These are phyloP conservation scores for Phalacrocorax pelagicus DNA, from an alignment of 2,113 vertebrate species.

Conservation along the genomic window DNA sequence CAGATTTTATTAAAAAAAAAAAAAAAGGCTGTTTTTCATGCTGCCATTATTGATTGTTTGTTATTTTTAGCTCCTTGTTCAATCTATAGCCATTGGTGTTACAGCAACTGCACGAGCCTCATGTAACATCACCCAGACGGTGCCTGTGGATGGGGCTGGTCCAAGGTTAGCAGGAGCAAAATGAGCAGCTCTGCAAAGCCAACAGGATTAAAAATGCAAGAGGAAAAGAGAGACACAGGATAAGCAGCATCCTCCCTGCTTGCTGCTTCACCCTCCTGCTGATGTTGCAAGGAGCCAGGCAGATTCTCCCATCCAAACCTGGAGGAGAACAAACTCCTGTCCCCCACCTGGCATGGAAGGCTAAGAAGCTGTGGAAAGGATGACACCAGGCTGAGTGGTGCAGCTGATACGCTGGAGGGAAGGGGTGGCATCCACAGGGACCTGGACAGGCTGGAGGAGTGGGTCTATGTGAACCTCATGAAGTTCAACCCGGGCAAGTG, in stretches of 20 bases:
- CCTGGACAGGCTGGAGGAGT: background rate
- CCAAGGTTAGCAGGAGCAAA: background rate
- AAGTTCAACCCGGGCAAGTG: background rate
- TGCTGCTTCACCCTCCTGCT: background rate
- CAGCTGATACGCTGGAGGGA: rapidly evolving
- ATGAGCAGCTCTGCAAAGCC: background rate
- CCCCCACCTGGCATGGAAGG: background rate
- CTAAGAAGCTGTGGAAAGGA: background rate
- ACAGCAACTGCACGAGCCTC: background rate
- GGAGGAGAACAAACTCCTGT: background rate
- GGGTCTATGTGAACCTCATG: background rate
- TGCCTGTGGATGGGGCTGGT: rapidly evolving
- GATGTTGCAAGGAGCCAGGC: background rate
- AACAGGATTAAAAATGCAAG: background rate
- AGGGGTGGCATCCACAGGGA: background rate
- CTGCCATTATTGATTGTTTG: background rate
- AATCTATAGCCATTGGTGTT: background rate
- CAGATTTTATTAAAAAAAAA: background rate
- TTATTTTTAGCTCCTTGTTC: constrained; percentile 71
- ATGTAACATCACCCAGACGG: background rate
- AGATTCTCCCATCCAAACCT: background rate
- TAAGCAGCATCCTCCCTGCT: background rate
- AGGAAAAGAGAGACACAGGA: background rate
- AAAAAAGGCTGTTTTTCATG: background rate
- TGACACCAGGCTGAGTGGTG: background rate